phyloP scores from a whole-genome alignment of 2,888 invertebrate genomes.

The Sussaba pulchella region DNA sequence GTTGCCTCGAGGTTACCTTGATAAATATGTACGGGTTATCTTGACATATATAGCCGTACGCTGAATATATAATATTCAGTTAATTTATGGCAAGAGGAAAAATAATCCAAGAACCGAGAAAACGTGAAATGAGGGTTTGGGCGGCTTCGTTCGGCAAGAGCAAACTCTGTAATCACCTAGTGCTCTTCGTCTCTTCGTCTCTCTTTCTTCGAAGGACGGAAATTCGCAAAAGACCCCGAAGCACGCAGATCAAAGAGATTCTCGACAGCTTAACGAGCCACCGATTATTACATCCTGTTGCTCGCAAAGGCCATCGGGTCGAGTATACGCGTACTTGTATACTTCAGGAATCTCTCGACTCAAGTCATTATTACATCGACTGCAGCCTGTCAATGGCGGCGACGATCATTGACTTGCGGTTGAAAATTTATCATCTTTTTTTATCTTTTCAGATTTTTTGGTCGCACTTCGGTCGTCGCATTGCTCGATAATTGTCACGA shows the following conservation, averaged over 20 bases:
- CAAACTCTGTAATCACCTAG: slow-evolving; percentile 23
- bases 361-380: slow-evolving; percentile 7
- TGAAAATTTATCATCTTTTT: slow-evolving; percentile 5
- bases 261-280: slow-evolving; percentile 41
- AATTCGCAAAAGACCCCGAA: slow-evolving; percentile 22
- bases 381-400: not conserved
- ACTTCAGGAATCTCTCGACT: slow-evolving; percentile 13
- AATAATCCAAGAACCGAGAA: not conserved
- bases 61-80: slow-evolving; percentile 18
- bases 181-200: not conserved
- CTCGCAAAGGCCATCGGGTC: slow-evolving; percentile 22
- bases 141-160: slow-evolving; percentile 1
- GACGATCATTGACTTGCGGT: slow-evolving; percentile 9
- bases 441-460: not conserved
- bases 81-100: slow-evolving; percentile 33
- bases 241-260: slow-evolving; percentile 46
- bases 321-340: slow-evolving; percentile 1
- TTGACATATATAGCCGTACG: not conserved
- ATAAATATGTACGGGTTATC: not conserved
- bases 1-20: slow-evolving; percentile 8
- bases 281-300: slow-evolving; percentile 49
- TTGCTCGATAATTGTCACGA: not conserved
- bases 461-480: not conserved
- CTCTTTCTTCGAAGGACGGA: not conserved
- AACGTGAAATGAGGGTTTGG: not conserved